Conservation (phyloP, 1,140 invertebrate genomes). For the Diuraphis noxia region DNA sequence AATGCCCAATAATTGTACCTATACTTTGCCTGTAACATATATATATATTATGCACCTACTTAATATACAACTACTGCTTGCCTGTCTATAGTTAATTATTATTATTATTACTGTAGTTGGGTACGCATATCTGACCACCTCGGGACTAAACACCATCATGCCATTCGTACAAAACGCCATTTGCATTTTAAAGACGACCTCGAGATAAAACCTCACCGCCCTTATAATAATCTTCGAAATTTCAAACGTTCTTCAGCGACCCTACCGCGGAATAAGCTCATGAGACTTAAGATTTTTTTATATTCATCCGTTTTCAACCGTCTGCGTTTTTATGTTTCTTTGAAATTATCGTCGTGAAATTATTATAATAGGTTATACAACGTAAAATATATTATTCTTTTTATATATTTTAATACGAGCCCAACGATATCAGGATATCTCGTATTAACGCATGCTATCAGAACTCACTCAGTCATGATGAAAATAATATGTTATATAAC, state of each 20-base stretch:
- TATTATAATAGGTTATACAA: too few species aligned
- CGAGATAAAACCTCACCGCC: not conserved
- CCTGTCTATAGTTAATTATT: not conserved
- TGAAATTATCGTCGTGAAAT: not conserved
- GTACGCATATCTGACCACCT: not conserved
- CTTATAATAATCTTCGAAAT: constrained; percentile 11
- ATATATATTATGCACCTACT: too few species aligned
- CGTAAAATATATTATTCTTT: too few species aligned
- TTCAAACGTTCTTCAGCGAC: not conserved
- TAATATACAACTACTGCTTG: not conserved
- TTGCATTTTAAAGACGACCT: constrained; percentile 31
- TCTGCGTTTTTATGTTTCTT: not conserved
- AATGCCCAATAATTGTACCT: too few species aligned
- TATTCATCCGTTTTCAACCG: not conserved
- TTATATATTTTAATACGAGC: too few species aligned
- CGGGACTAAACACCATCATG: not conserved
- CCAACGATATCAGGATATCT: too few species aligned
- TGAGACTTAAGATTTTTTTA: not conserved
- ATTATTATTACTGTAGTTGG: not conserved
- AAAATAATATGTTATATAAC: too few species aligned
- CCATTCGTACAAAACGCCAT: not conserved
- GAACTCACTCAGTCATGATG: too few species aligned
- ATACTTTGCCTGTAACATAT: too few species aligned
- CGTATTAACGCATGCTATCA: too few species aligned
- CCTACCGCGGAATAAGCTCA: not conserved